A percentile compares a stretch with the other conserved stretches of the same genome.
These are phyloP conservation scores for Camponotus vicinus DNA, from an alignment of 1,140 invertebrate species.

Conservation along the genomic window DNA sequence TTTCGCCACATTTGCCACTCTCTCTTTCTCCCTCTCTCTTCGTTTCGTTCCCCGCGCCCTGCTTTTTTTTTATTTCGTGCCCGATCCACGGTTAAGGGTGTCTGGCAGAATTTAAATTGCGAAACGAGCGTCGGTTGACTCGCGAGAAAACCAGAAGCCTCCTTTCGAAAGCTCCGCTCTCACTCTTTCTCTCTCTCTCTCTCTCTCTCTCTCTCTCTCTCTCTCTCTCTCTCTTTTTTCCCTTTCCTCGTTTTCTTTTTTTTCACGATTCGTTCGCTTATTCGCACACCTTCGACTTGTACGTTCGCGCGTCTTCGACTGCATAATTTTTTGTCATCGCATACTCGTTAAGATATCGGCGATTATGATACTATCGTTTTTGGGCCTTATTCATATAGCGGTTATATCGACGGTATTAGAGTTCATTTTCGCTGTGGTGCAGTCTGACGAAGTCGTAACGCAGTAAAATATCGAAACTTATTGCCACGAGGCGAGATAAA, in stretches of 20 bases:
- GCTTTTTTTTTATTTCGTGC: slow-evolving; percentile 27
- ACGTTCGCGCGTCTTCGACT: slow-evolving; percentile 16
- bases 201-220: no score
- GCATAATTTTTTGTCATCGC: slow-evolving; percentile 50
- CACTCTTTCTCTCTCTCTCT: not conserved
- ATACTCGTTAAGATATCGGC: slow-evolving; percentile 63
- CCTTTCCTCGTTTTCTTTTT: not conserved
- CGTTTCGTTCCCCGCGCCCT: slow-evolving; percentile 36
- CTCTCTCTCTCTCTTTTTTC: no score
- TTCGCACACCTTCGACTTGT: slow-evolving; percentile 13
- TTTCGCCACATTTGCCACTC: slow-evolving; percentile 71
- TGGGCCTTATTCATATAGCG: not conserved
- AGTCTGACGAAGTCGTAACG: slow-evolving; percentile 37
- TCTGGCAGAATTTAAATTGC: slow-evolving; percentile 77
- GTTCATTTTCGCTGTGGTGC: slow-evolving; percentile 14
- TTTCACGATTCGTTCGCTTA: not conserved
- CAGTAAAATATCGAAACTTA: slow-evolving; percentile 65
- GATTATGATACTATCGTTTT: slow-evolving; percentile 50
- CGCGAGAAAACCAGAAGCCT: slow-evolving; percentile 56
- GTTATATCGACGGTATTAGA: slow-evolving; percentile 33
- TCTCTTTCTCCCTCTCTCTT: slow-evolving; percentile 44
- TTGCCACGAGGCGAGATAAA: slow-evolving; percentile 69
- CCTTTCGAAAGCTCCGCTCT: slow-evolving; percentile 37
- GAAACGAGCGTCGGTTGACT: slow-evolving; percentile 47
- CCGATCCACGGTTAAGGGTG: slow-evolving; percentile 73